Conservation (phyloP, 2,797 vertebrate species). For the Pseudopleuronectes americanus region DNA sequence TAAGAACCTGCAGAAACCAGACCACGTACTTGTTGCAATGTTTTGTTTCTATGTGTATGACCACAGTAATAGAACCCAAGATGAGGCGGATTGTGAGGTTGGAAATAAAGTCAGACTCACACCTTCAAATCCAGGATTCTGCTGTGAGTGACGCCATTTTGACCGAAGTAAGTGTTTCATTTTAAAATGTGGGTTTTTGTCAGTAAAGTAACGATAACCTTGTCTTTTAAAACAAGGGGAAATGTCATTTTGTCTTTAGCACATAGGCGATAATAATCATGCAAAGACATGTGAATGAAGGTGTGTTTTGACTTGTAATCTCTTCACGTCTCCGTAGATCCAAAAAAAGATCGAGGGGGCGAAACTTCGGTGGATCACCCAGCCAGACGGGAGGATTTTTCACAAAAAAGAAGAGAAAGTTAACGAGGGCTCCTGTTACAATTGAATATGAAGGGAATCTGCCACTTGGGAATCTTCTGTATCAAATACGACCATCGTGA, state of each 20-base stretch:
- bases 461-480: background rate
- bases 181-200: background rate
- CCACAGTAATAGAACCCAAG: background rate
- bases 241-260: no score
- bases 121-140: background rate
- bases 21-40: background rate
- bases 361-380: slow-evolving; percentile 37
- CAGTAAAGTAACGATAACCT: no score
- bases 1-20: no score
- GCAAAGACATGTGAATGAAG: background rate
- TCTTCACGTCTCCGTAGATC: slow-evolving; percentile 23
- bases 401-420: background rate
- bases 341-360: background rate
- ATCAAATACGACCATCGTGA: background rate
- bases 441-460: background rate
- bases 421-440: background rate
- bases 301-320: background rate
- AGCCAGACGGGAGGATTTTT: slow-evolving; percentile 37
- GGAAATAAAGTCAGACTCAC: slow-evolving; percentile 3
- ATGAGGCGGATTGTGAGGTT: background rate
- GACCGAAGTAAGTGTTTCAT: slow-evolving; percentile 19
- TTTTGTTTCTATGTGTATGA: background rate
- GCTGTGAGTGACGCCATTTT: slow-evolving; percentile 25
- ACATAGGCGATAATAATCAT: no score
- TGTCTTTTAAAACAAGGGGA: no score